Conservation (phyloP, 1,140 invertebrate species). For the Idris sp. region DNA sequence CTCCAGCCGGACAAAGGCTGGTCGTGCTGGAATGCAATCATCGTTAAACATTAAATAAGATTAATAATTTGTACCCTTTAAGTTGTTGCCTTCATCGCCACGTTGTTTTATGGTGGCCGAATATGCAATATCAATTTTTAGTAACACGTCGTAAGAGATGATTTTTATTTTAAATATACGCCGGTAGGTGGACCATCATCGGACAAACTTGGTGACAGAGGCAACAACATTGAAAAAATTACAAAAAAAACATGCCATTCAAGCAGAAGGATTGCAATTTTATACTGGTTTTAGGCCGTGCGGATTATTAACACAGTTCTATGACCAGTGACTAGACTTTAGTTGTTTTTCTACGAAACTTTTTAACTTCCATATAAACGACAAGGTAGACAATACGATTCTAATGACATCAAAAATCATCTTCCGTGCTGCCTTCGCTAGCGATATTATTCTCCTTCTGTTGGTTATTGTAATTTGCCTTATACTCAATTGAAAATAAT, state of each 20-base stretch:
- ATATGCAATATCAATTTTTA: too few relatives aligned
- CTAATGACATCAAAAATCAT: constrained; percentile 13
- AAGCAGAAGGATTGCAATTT: constrained; percentile 29
- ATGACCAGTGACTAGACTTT: constrained; percentile 32
- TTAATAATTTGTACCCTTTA: constrained; percentile 78
- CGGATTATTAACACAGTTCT: constrained; percentile 14
- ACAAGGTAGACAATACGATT: constrained; percentile 41
- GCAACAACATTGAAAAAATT: too few relatives aligned
- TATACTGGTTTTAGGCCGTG: constrained; percentile 30
- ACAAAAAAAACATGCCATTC: too few relatives aligned
- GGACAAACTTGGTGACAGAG: too few relatives aligned
- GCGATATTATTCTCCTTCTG: constrained; percentile 32
- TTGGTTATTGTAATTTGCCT: too few relatives aligned
- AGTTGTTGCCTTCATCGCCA: constrained; percentile 2
- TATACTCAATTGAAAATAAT: constrained; percentile 20
- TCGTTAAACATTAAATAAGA: constrained; percentile 78
- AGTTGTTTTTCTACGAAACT: constrained; percentile 46
- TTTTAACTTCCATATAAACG: constrained; percentile 38
- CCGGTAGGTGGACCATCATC: too few relatives aligned
- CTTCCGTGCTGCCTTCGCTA: constrained; percentile 47
- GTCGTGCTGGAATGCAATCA: constrained; percentile 77
- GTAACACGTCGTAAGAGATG: too few relatives aligned
- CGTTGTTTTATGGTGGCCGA: too few relatives aligned
- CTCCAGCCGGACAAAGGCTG: constrained; percentile 77
- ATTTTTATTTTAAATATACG: too few relatives aligned